A percentile compares a stretch with the other conserved stretches of the same genome.
Conservation (phyloP, 2,113 vertebrate species). For the Sialia sialis region DNA sequence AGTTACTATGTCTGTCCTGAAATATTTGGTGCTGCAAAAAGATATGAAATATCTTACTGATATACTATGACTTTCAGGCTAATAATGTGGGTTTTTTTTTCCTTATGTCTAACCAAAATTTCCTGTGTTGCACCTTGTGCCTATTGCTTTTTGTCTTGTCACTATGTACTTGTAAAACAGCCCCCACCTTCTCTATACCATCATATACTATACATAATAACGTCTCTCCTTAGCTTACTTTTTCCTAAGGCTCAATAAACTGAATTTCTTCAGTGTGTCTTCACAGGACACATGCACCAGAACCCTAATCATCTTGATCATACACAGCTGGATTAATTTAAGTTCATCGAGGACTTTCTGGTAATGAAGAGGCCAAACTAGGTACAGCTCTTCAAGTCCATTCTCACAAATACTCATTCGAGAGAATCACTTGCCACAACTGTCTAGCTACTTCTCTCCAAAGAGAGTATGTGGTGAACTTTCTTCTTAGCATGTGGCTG, state of each 20-base stretch:
- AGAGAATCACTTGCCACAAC: not conserved
- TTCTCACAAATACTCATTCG: rapidly evolving
- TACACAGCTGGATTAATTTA: not conserved
- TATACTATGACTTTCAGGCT: not conserved
- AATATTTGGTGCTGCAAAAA: not conserved
- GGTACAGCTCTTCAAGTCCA: rapidly evolving
- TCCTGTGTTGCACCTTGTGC: not conserved
- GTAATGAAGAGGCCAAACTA: not conserved
- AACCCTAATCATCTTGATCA: not conserved
- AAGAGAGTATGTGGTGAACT: not conserved
- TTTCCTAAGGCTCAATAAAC: not conserved
- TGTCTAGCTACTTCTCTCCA: not conserved
- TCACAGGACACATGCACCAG: not conserved
- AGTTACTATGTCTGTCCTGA: not conserved
- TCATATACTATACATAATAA: not conserved
- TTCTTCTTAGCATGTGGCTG: not conserved
- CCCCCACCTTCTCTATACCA: not conserved
- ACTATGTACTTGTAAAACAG: not conserved
- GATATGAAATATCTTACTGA: not conserved
- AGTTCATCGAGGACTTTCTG: not conserved
- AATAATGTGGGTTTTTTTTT: not conserved
- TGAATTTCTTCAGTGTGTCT: not conserved
- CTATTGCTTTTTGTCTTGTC: not conserved
- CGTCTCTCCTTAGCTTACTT: not conserved
- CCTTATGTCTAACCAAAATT: not conserved